Percentiles rank a stretch among this genome's conserved stretches.
Evolutionary conservation across 2,113 vertebrate genomes (phyloP).

Genomic region (Pseudois nayaur): DNA sequence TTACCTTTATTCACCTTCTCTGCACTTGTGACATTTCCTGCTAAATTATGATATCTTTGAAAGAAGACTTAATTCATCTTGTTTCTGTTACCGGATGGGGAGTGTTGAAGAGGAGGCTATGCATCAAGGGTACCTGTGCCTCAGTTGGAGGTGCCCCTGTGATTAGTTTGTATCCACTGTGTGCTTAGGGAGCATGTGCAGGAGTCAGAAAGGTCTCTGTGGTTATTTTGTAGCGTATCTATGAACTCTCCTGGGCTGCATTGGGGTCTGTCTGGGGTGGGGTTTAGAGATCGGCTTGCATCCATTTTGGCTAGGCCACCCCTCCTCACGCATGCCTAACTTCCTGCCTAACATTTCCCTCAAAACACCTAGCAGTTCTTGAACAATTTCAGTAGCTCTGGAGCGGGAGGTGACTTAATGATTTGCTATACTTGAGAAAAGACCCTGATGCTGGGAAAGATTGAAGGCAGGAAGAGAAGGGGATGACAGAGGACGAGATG

Average conservation of each 20-base stretch:
- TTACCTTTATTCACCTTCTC: not conserved
- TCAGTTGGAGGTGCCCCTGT: not conserved
- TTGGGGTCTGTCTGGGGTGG: not conserved
- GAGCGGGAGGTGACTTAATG: not conserved
- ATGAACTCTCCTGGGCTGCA: not conserved
- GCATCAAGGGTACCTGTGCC: not conserved
- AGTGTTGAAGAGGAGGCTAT: not conserved
- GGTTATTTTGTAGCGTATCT: not conserved
- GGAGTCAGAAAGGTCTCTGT: not conserved
- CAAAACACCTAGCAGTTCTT: not conserved
- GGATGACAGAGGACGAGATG: not conserved
- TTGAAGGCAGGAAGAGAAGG: not conserved
- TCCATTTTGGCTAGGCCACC: not conserved
- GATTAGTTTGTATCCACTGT: not conserved
- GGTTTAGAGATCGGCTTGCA: not conserved
- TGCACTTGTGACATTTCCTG: not conserved
- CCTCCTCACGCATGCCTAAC: not conserved
- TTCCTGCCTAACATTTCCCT: not conserved
- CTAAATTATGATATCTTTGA: not conserved
- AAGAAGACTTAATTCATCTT: not conserved
- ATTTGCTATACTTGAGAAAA: not conserved
- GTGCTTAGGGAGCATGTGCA: not conserved
- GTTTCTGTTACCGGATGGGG: not conserved
- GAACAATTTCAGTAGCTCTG: not conserved
- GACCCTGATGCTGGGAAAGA: not conserved